phyloP scores from a whole-genome alignment of 2,888 invertebrate species.

The Agrotis clavis region DNA sequence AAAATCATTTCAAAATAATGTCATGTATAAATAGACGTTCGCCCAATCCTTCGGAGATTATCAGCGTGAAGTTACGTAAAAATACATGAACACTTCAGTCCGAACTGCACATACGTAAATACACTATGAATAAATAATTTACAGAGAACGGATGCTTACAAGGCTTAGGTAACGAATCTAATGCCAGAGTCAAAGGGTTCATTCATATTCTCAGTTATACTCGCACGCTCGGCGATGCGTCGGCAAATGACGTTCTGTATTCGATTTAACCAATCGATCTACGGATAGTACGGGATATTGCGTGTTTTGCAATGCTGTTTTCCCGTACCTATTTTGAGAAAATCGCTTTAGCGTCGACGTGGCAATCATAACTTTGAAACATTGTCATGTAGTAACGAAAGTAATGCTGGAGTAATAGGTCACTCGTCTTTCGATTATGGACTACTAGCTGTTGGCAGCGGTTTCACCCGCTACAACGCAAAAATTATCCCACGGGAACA shows the following conservation, averaged over 20 bases:
- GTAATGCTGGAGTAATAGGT: no score
- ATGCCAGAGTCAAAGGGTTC: slow-evolving; percentile 59
- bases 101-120: slow-evolving; percentile 5
- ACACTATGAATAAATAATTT: slow-evolving; percentile 44
- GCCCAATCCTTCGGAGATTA: background rate
- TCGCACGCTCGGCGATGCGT: slow-evolving; percentile 26
- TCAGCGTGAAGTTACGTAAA: background rate
- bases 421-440: no score
- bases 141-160: slow-evolving; percentile 41
- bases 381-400: slow-evolving; percentile 32
- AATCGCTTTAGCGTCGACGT: background rate
- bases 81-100: slow-evolving; percentile 8
- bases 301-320: background rate
- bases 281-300: background rate
- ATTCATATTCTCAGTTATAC: slow-evolving; percentile 52
- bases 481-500: no score
- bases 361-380: background rate
- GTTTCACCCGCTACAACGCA: no score
- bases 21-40: background rate
- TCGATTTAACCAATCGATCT: slow-evolving; percentile 29
- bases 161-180: slow-evolving; percentile 58
- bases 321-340: background rate
- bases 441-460: no score
- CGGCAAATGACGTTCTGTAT: slow-evolving; percentile 65
- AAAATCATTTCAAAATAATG: no score